Evolutionary conservation across 2,797 vertebrate species (phyloP), one percentile per base, ranked within the genome.

Genomic region (Denticeps clupeoides): DNA sequence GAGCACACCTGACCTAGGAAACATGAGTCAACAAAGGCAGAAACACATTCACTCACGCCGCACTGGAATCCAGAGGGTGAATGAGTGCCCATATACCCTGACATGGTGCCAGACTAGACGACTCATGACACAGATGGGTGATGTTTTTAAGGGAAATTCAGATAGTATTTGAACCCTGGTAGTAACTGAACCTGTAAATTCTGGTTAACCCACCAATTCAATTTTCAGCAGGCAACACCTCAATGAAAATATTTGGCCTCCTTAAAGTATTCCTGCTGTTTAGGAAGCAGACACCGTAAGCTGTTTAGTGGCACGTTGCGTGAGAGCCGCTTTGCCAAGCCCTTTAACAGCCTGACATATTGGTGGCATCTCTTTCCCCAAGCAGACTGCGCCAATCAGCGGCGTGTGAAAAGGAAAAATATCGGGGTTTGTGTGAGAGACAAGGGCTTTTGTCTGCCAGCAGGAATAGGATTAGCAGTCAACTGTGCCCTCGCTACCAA

Each of bases 401-500:
- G 18, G 26, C 22, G 28, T 32, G 28, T 24, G 41, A 43, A 43
- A 35, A n/a, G 13, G 22, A 31, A 47, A 41, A 45, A 40, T 40
- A 41, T 43, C 29, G 46, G 18, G 15, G 12, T 48, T 43, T 44
- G 43, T 27, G 40, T 41, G 29, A 33, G 47, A 47, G 49, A 58
- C 29, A 58, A 51, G 12, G 23, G 44, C 31, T 51, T 62, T 54
- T 55, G 48, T 62, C 52, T 45, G 55, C 28, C 6, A n/a, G 24
- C 32, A 45, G 33, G 54, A 54, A 58, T 26, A 47, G 32, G 38
- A 45, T 51, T 55, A 45, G 16, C 51, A 50, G 37, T 32, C 47
- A 43, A 51, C 23, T 40, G 45, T 35, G 19, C 21, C 49, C 45
- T 16, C 32, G 31, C 37, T 48, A 41, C 26, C 22, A 51, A 54